Evolutionary conservation across 2,797 vertebrate species (phyloP), one percentile per base, ranked within the genome.

Genomic region (Dryobates pubescens): DNA sequence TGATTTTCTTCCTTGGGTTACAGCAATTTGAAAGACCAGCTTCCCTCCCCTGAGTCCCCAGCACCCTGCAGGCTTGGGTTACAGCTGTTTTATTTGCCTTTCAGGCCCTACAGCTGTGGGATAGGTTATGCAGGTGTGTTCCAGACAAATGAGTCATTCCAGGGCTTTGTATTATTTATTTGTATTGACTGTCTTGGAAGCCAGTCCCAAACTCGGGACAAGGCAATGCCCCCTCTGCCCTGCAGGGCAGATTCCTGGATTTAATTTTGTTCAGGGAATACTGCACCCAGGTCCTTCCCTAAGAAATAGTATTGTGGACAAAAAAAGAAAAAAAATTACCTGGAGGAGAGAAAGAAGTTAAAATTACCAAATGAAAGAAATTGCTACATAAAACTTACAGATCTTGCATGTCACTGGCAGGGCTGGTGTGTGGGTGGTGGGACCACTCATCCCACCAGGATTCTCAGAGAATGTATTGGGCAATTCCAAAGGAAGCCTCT

Each of bases 1-100:
- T 91, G 89, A 95, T 95, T 89, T 89, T 94, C 96, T 96, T 96
- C 94, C 88, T 95, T 94, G 91, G 80, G 80, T 96, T 85, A 58
- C 88, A 96, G 87, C 62, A 34, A 72, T 93, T 93, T 84, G 89
- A 95, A 93, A 96, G 82, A 38, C 59, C 19, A 4, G 22, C 75
- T 63, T 90, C 88, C 80, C 89, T 92, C 75, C 90, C 87, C 51
- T 54, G 80, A 75, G 65, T 53, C 58, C 86, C 62, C 93, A 76
- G 77, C 81, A 17, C 75, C 95, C 94, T 82, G 88, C 77, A 53
- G 92, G 91, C 93, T 95, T 95, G 74, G 67, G 93, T 87, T 94
- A 94, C 94, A 88, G 92, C 90, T 88, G 89, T 91, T 93, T 88
- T 96, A 95, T 96, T 95, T 96, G 87, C 77, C 81, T 94, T 88